Evolutionary conservation across 2,797 vertebrate species (phyloP), one percentile per base, ranked within the genome.

Genomic region (Pangasius sanitwongsei): DNA sequence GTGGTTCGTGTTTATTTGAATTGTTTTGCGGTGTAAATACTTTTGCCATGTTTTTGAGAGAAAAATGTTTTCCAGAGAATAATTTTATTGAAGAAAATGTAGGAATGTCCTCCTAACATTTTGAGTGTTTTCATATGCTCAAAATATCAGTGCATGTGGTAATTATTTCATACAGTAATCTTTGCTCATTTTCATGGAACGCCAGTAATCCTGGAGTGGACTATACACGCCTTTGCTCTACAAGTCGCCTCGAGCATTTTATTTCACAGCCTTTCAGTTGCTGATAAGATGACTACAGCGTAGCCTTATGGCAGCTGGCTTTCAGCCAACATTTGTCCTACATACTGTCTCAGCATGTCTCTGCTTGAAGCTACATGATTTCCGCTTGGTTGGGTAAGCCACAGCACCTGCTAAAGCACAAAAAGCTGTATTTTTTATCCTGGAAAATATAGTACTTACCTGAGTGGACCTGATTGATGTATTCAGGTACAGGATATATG

Each of bases 391-490:
- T 37, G 11, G 20, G 18, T 34, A 83, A 65, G 59, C 61, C 25
- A n/a, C 15, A 34, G n/a, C 63, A 85, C 63, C 48, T 55, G 5
- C 44, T 53, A 70, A 34, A 69, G 16, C 44, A 53, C 28, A 69
- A 1, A 53, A 31, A 12, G 16, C 41, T 67, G 16, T n/a, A 6
- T 67, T 31, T 50, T 67, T 50, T 31, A 18, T 16, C 16, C 41
- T n/a, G 28, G 28, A 67, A 83, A 50, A 48, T 15, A 31, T 3
- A 1, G 41, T 23, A n/a, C 96, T 95, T 93, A 98, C 97, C 96
- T 18, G 97, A 97, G 93, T 99, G 98, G 87, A 98, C 95, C 85
- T 97, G 98, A 94, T 97, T 97, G 89, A 95, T 94, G 94, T 95
- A 91, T 91, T 97, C 97, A 0, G 98, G 97, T 61, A 96, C 93